These are phyloP conservation scores for Silurus asotus DNA, from an alignment of 2,113 vertebrate species.

Conservation along the genomic window DNA sequence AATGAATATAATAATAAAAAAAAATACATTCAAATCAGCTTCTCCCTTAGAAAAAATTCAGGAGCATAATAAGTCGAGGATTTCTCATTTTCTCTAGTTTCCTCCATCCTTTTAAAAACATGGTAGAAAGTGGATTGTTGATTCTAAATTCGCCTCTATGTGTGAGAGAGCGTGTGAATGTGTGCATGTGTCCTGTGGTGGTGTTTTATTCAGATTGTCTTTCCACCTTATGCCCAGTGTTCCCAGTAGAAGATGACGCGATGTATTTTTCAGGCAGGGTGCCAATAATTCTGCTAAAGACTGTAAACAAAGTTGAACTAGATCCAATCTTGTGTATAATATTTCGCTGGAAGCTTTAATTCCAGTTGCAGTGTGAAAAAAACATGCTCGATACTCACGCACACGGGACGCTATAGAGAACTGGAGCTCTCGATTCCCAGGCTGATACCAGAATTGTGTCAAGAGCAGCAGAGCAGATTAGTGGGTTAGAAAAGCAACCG, in stretches of 20 bases:
- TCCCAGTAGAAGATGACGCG: neutral
- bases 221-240: neutral
- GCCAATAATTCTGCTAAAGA: neutral
- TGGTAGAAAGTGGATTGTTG: neutral
- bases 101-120: neutral
- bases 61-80: neutral
- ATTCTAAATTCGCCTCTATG: neutral
- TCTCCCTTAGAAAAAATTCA: neutral
- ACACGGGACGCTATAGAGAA: neutral
- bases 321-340: too few species aligned
- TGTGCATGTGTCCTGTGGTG: neutral
- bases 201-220: neutral
- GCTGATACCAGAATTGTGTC: conserved; percentile 16
- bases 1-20: neutral
- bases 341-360: neutral
- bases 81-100: neutral
- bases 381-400: neutral
- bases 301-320: too few species aligned
- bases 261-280: neutral
- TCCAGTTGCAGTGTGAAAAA: neutral
- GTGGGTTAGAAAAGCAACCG: neutral
- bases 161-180: neutral
- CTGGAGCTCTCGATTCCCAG: conserved; percentile 11
- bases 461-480: conserved; percentile 29
- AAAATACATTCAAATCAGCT: neutral